These are phyloP conservation scores for Champsocephalus gunnari DNA, from an alignment of 2,797 vertebrate species.

Conservation along the genomic window DNA sequence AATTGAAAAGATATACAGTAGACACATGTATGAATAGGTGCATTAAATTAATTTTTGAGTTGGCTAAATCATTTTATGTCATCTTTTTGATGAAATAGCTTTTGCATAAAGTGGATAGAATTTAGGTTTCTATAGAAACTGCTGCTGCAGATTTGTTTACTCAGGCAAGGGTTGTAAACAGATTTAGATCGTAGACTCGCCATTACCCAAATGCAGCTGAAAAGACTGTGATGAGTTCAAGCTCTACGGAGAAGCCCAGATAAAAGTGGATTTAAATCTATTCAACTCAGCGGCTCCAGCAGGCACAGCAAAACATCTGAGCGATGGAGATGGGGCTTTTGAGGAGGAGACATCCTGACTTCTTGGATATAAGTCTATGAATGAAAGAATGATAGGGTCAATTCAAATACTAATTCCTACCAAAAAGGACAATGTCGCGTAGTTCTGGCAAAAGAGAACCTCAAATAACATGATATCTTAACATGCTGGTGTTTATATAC, in stretches of 20 bases:
- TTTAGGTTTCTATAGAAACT: conserved; percentile 33
- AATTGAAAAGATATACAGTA: not conserved
- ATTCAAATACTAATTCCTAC: not conserved
- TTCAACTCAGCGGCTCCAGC: conserved; percentile 40
- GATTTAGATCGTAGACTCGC: not conserved
- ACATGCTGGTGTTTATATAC: not conserved
- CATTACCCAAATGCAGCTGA: conserved; percentile 8
- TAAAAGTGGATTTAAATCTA: conserved; percentile 35
- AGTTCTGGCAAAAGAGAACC: not conserved
- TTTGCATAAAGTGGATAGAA: conserved; percentile 1
- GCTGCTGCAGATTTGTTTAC: conserved; percentile 1
- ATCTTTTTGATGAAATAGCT: not conserved
- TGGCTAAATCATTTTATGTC: not conserved
- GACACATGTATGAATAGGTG: not conserved
- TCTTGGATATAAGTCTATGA: not conserved
- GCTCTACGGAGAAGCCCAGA: conserved; percentile 16
- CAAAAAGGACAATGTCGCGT: not conserved
- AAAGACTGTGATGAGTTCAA: not conserved
- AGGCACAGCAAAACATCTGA: conserved; percentile 16
- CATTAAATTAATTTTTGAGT: not conserved
- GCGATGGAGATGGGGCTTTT: not conserved
- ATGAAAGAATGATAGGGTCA: not conserved
- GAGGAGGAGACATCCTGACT: not conserved
- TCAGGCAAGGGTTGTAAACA: conserved; percentile 3
- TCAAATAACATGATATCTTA: conserved; percentile 1